Evolutionary conservation across 2,113 vertebrate species (phyloP), one percentile per base, ranked within the genome.

Genomic region (Otis tarda): DNA sequence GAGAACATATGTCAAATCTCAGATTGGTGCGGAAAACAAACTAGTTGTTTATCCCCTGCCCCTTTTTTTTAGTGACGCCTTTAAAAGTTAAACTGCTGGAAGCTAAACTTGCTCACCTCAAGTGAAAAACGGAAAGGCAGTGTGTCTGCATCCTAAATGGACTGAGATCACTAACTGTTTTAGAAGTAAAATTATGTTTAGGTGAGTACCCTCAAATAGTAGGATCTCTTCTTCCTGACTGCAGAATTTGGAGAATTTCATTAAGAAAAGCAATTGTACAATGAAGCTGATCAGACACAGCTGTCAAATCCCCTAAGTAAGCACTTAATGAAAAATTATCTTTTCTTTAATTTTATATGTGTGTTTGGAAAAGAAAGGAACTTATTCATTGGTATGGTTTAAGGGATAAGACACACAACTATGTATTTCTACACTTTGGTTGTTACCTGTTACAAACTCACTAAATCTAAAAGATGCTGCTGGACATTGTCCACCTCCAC

Each of bases 201-300:
- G 56, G 35, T 67, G 25, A 82, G 20, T 59, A 63, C 8, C 14
- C 12, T 89, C 15, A 63, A 75, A 75, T 17, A 91, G 12, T 43
- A 79, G n/a, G 22, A 61, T 94, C 4, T 30, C 5, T 67, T 39
- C 65, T 91, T 86, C 35, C 28, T 1, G 1, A 23, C 37, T 47
- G 37, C 31, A 39, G 52, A 84, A 41, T 63, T 27, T 39, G 22
- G 22, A 82, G 56, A 20, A 67, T 93, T 87, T 89, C 13, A 24
- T 82, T 30, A 83, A 43, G 39, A 67, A 37, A 61, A 93, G 53
- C 50, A 69, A 11, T 86, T 90, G 35, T 74, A 83, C 67, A 69
- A 64, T 86, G 86, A 80, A 77, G 63, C 83, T 89, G 71, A 86
- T 94, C 33, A 92, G 67, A 59, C 20, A 47, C 63, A 93, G 85